Conservation (phyloP, 2,113 vertebrate genomes). For the Notarius quadriscutis region DNA sequence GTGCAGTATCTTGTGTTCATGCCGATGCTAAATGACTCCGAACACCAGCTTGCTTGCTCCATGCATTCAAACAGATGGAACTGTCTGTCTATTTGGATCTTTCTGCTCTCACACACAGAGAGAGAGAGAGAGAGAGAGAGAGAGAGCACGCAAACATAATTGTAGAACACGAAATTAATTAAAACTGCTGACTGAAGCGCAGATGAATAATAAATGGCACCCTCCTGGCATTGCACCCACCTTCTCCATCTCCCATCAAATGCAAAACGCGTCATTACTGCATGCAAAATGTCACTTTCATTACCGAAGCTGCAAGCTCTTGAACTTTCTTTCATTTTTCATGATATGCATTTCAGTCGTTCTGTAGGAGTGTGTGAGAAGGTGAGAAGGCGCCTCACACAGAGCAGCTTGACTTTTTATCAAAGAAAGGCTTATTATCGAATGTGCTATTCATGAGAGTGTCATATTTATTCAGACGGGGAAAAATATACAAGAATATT, state of each 20-base stretch:
- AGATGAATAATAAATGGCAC: conserved; percentile 43
- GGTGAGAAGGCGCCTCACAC: background rate
- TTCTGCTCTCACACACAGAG: background rate
- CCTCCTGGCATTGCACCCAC: conserved; percentile 10
- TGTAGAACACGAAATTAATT: conserved; percentile 33
- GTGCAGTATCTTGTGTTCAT: background rate
- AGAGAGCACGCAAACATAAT: background rate
- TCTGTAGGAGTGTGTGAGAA: conserved; percentile 14
- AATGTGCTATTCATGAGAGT: background rate
- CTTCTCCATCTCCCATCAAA: conserved; percentile 11
- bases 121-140: too few species aligned
- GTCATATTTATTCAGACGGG: background rate
- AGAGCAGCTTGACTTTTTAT: background rate
- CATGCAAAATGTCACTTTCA: conserved; percentile 41
- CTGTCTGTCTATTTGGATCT: background rate
- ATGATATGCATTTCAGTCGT: conserved; percentile 7
- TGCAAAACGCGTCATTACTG: conserved; percentile 36
- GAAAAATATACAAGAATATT: background rate
- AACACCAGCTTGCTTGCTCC: background rate
- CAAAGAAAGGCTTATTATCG: background rate
- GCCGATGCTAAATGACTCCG: background rate
- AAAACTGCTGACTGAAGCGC: conserved; percentile 9
- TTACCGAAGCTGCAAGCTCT: background rate
- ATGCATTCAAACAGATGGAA: background rate
- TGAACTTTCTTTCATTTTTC: conserved; percentile 28